Evolutionary conservation across 1,140 invertebrate species (phyloP), one percentile per base, ranked within the genome.

Genomic region (Oreohelix idahoensis): DNA sequence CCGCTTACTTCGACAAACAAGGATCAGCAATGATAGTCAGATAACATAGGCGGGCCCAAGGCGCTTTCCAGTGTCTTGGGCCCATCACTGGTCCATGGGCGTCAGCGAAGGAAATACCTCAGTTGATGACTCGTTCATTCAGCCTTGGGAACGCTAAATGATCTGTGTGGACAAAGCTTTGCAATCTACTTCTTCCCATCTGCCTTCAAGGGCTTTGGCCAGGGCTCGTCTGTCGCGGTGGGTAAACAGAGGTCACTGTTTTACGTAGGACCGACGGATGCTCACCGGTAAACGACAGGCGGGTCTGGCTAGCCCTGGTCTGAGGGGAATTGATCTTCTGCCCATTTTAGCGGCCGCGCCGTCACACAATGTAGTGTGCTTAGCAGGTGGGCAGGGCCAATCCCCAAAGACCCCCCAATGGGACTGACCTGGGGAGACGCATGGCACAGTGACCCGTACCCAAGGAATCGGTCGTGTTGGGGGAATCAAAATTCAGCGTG

Each of bases 361-460:
- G 29, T 80, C 79, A 80, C 79, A 80, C 79, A 71, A n/a, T 80
- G 10, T 5, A 71, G 79, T 80, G 79, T 80, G 79, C 79, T 71
- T 49, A 13, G 79, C 79, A 49, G 79, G 0, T 49, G 63, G 69
- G 39, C n/a, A 17, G 45, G 66, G 66, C 1, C 29, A 51, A 66
- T 8, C 36, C 66, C 69, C 23, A 39, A 49, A 49, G 39, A 29
- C 38, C 63, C 79, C 79, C 79, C 79, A 71, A 66, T 45, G 20
- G 35, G 79, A 80, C 79, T 80, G 79, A 63, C 79, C 42, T n/a
- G 39, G 45, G 32, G 69, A 4, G 38, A 66, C 69, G 79, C 38
- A 23, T 71, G 79, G 79, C 63, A 26, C 49, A 45, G 4, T 32
- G n/a, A 58, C 79, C 63, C 63, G 63, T 51, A 58, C 63, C 29